Evolutionary conservation across 2,888 invertebrate species (phyloP).

Genomic region (Steinernema hermaphroditum): DNA sequence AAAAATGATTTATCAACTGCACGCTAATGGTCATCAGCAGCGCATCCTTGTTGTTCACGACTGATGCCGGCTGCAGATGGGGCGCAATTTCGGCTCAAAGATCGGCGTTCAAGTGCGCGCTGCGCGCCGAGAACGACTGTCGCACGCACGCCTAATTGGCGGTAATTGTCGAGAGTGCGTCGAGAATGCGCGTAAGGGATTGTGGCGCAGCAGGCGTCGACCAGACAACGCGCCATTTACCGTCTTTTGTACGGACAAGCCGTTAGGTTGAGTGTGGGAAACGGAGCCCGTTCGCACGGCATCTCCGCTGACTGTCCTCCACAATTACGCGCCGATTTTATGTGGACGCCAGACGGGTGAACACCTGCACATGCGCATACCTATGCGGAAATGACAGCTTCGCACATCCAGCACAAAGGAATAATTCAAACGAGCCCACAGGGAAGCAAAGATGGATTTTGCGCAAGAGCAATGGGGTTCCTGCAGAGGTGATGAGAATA

Average conservation of each 20-base stretch:
- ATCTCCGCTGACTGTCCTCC: background rate
- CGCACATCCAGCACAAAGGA: background rate
- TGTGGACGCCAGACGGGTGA: background rate
- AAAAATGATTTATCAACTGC: slow-evolving; percentile 26
- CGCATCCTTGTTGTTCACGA: background rate
- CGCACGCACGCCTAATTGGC: slow-evolving; percentile 9
- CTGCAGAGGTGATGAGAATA: no score
- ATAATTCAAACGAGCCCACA: background rate
- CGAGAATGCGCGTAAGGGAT: background rate
- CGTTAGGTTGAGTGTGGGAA: background rate
- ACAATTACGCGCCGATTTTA: background rate
- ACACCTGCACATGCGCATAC: background rate
- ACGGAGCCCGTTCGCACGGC: background rate
- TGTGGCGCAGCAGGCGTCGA: background rate
- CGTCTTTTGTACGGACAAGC: background rate
- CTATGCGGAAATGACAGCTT: background rate
- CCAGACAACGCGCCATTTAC: background rate
- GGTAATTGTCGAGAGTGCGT: slow-evolving; percentile 23
- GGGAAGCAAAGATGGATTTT: background rate
- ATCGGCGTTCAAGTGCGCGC: background rate
- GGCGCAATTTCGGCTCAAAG: slow-evolving; percentile 11
- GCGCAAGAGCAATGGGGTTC: no score
- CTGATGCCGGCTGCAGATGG: background rate
- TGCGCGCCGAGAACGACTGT: background rate
- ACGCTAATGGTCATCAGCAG: slow-evolving; percentile 21